Conservation (phyloP, 2,888 invertebrate genomes). For the Lordiphosa fenestrarum region DNA sequence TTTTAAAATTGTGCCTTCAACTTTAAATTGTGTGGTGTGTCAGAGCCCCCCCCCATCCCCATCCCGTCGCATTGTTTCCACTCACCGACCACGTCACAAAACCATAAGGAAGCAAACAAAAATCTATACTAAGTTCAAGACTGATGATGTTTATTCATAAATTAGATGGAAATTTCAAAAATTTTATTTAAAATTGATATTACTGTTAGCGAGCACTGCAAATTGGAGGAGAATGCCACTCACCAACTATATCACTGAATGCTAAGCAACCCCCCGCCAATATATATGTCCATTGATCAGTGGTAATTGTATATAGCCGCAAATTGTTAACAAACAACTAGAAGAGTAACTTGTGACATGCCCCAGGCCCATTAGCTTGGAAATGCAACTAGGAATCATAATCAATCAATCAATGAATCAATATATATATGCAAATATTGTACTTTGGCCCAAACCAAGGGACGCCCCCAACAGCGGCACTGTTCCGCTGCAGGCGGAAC, state of each 20-base stretch:
- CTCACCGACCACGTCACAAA: conserved; percentile 7
- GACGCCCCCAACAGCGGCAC: too few relatives aligned
- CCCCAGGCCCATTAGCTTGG: too few relatives aligned
- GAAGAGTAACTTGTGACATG: too few relatives aligned
- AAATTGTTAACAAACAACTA: too few relatives aligned
- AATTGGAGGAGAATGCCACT: conserved; percentile 3
- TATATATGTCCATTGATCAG: too few relatives aligned
- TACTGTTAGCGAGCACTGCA: conserved; percentile 23
- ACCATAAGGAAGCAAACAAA: conserved; percentile 1
- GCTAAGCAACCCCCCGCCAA: conserved; percentile 43
- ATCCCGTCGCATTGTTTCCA: too few relatives aligned
- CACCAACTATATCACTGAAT: conserved; percentile 51
- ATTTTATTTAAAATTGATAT: conserved; percentile 56
- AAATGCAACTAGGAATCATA: too few relatives aligned
- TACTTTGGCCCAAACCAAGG: too few relatives aligned
- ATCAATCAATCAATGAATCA: too few relatives aligned
- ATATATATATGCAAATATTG: too few relatives aligned
- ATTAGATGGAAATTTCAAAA: conserved; percentile 43
- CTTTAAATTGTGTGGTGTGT: conserved; percentile 52
- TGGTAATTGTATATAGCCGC: too few relatives aligned
- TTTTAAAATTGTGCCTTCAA: conserved; percentile 74
- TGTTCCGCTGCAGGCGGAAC: too few relatives aligned
- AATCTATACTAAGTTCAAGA: conserved; percentile 75
- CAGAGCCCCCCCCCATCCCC: neutral
- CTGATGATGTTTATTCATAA: conserved; percentile 77